Base-by-base conservation (phyloP, 2,888 invertebrate species). In the Adineta ricciae region DNA sequence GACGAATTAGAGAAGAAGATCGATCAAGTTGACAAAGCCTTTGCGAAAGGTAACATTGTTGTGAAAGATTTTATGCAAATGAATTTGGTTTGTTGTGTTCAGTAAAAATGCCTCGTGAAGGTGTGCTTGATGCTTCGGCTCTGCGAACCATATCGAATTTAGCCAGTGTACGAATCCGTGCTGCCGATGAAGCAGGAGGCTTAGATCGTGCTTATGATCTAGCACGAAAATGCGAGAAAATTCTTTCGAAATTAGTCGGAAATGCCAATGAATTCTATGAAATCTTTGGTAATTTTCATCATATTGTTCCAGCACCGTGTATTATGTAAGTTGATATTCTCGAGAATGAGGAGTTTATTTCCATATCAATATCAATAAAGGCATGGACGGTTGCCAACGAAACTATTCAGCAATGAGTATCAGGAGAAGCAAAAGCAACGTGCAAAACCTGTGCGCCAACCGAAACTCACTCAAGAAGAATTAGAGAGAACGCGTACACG, bases 401-500 rank as follows among this genome's bases (percentile, higher is more conserved):
- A 36, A 41, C 41, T 73, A 36, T 73, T 73, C 38, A 41, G 38
- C 0, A 73, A 36, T 73, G 73, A 73, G 41, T 24, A 36, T 38
- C 41, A 24, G 7, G 73, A 73, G 41, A 73, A 73, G 41, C 41
- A 38, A 41, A 73, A 73, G 41, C 36, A 73, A 8, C 73, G 73
- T 73, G 41, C 36, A 21, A 73, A 73, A 73, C 73, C 36, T 38
- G 41, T 73, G 21, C 73, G 73, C 21, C 38, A 73, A 38, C 73
- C 19, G 38, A 73, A 73, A 41, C 11, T 38, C 36, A 73, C 73
- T 24, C 36, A 73, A 38, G 73, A 73, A 73, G 73, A 73, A 38
- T 73, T 73, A 73, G 73, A 73, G 41, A 73, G 41, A 38, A 38
- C 73, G 41, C 73, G 73, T 73, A 73, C 73, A 73, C 38, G 36